Base-by-base conservation (phyloP, 2,888 invertebrate genomes). In the Drosophila colorata region DNA sequence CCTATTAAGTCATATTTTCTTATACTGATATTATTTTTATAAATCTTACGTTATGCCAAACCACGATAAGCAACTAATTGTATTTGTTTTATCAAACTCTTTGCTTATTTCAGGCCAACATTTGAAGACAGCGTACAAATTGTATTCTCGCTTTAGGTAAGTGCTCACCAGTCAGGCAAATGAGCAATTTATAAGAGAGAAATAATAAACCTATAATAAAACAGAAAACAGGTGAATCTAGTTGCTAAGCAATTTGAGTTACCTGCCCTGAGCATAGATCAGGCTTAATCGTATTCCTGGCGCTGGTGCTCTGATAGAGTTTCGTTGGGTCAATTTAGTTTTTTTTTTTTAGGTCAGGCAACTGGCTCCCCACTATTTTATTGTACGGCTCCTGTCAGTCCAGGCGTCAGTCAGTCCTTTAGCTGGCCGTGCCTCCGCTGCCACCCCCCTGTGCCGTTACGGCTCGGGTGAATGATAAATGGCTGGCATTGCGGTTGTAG, bases 401-500 rank as follows among this genome's bases (percentile, higher is more conserved):
- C 65, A 31, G 31, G 16, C 16, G 40, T 35, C 65, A 49, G 59
- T 44, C 49, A 46, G 51, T 49, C 53, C 43, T 35, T 37, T 33
- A 38, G 25, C 40, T 33, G 16, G 18, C 23, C 44, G 46, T 41
- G 61, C 35, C 40, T 23, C 49, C 38, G 52, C 18, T 33, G 33
- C 4, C 11, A 8, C 1, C 33, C 2, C 33, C 33, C 9, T 28
- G 33, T 33, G 33, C 41, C 56, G 51, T 44, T 73, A 44, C 61
- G 60, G 72, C 70, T 71, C 66, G 57, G 46, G 69, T 79, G 69
- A 79, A 84, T 84, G 84, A 86, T 84, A 84, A 84, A 87, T 84
- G 84, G 87, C 79, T 80, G 84, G 84, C 81, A 81, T 79, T 86
- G 84, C 79, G 84, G 77, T 86, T 81, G 84, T 77, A 81, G 84